Evolutionary conservation across 2,797 vertebrate species (phyloP).

Genomic region (Mormyrus hasselquistii): DNA sequence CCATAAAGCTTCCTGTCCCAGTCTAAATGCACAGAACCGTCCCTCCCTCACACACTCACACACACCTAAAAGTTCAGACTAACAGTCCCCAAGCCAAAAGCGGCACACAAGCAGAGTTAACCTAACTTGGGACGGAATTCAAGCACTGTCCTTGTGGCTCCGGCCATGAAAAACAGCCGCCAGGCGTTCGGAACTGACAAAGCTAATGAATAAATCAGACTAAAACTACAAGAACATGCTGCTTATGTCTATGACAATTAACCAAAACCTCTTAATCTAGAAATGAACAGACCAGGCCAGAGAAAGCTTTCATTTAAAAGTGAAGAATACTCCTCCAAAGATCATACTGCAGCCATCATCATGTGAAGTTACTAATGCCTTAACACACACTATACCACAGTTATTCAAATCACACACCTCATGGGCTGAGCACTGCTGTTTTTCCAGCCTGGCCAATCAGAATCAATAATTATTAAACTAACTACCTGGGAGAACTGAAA

Average conservation of each 20-base stretch:
- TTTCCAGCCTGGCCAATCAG: neutral
- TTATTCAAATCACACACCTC: neutral
- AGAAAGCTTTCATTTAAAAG: neutral
- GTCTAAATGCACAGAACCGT: neutral
- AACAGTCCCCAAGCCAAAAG: neutral
- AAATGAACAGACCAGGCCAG: neutral
- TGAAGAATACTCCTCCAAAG: neutral
- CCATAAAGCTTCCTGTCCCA: neutral
- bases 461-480: neutral
- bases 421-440: neutral
- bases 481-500: neutral
- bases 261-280: neutral
- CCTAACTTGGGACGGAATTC: neutral
- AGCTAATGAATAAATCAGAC: neutral
- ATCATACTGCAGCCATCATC: neutral
- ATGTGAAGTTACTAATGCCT: neutral
- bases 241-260: neutral
- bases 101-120: neutral
- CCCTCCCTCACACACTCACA: neutral
- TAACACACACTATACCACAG: neutral
- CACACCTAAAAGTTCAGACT: neutral
- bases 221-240: neutral
- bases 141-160: neutral
- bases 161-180: neutral
- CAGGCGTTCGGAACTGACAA: neutral